phyloP scores from a whole-genome alignment of 2,113 vertebrate species.

The Meleagris gallopavo region DNA sequence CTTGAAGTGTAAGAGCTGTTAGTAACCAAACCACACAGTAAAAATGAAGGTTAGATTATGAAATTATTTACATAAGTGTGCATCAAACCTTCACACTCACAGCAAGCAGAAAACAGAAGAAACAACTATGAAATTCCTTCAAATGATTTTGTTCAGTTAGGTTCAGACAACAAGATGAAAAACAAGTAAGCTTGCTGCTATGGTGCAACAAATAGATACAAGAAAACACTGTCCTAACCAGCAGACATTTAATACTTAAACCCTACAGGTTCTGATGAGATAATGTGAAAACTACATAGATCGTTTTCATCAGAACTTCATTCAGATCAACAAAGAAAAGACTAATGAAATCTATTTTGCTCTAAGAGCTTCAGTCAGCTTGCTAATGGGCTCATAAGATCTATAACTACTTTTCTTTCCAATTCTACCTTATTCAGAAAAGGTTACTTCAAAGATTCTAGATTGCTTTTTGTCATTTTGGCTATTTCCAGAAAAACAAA shows the following conservation, averaged over 20 bases:
- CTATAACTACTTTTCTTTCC: not conserved
- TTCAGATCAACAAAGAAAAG: not conserved
- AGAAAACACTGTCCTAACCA: not conserved
- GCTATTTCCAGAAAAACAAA: not conserved
- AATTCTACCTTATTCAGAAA: not conserved
- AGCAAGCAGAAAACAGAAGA: not conserved
- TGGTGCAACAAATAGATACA: fast-evolving
- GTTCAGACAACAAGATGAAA: not conserved
- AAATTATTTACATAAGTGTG: not conserved
- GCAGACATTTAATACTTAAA: not conserved
- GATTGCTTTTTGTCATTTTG: not conserved
- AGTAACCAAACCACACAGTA: not conserved
- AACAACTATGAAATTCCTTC: not conserved
- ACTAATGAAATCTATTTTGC: not conserved
- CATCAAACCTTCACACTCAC: not conserved
- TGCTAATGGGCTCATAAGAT: not conserved
- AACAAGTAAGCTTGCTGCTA: not conserved
- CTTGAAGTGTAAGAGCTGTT: not conserved
- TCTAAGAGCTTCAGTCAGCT: not conserved
- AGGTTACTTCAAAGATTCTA: not conserved
- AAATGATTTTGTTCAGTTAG: not conserved
- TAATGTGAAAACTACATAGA: not conserved
- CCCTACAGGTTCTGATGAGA: not conserved
- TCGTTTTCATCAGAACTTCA: not conserved
- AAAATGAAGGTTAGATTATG: not conserved